Conservation (phyloP, 2,113 vertebrate species). For the Erythrocercus mccallii region DNA sequence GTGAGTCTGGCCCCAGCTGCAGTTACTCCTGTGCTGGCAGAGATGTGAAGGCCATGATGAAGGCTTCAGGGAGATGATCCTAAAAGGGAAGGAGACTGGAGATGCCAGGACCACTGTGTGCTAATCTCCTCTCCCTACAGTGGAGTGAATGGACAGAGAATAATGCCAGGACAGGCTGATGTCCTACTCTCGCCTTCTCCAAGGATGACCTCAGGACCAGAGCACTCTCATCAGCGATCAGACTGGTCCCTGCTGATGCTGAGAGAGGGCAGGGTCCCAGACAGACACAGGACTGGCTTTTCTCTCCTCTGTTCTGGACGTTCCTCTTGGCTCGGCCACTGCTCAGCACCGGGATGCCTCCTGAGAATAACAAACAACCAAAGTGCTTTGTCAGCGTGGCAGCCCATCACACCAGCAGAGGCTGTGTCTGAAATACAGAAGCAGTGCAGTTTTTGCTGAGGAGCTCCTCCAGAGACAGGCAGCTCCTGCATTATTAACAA, state of each 20-base stretch:
- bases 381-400: slow-evolving; percentile 30
- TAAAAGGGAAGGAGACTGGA: neutral
- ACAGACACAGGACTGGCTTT: neutral
- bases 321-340: neutral
- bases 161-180: neutral
- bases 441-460: slow-evolving; percentile 29
- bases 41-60: neutral
- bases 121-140: neutral
- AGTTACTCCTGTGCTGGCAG: neutral
- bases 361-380: slow-evolving; percentile 1
- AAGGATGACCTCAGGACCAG: neutral
- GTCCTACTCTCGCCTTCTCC: neutral
- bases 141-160: neutral
- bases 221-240: neutral
- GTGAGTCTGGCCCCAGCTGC: neutral
- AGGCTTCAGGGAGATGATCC: neutral
- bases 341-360: neutral
- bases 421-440: slow-evolving; percentile 32
- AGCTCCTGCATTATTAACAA: slow-evolving; percentile 65
- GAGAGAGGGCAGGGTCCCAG: neutral
- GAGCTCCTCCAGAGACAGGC: slow-evolving; percentile 47
- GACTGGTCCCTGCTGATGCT: neutral
- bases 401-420: slow-evolving; percentile 10
- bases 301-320: neutral
- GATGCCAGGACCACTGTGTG: neutral